These are phyloP conservation scores for Cataglyphis cursor DNA, from an alignment of 2,888 invertebrate genomes.

Conservation along the genomic window DNA sequence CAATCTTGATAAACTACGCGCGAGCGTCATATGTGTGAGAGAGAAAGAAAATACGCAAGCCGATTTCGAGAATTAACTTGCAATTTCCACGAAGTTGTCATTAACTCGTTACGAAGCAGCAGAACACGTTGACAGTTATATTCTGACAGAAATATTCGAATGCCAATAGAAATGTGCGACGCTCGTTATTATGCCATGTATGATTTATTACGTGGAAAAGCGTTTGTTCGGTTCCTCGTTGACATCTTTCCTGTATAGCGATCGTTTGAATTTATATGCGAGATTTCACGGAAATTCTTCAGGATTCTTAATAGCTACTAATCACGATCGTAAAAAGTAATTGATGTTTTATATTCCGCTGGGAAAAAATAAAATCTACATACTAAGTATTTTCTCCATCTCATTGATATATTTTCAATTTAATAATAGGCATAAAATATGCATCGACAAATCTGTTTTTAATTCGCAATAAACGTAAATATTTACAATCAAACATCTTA, in stretches of 20 bases:
- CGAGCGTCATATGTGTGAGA: neutral
- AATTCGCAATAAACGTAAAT: neutral
- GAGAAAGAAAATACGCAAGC: neutral
- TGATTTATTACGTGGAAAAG: constrained; percentile 20
- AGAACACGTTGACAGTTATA: constrained; percentile 50
- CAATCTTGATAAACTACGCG: constrained; percentile 25
- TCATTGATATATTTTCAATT: neutral
- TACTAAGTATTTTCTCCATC: neutral
- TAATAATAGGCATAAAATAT: neutral
- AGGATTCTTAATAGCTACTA: neutral
- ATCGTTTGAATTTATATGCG: constrained; percentile 23
- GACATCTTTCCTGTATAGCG: neutral
- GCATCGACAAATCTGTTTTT: neutral
- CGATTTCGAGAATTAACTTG: constrained; percentile 51
- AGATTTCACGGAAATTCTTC: neutral
- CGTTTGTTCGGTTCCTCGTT: neutral
- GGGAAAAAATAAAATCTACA: neutral
- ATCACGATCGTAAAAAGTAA: constrained; percentile 1
- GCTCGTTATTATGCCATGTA: constrained; percentile 30
- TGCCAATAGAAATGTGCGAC: constrained; percentile 17
- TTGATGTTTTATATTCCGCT: neutral
- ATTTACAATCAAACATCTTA: neutral
- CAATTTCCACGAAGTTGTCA: constrained; percentile 56
- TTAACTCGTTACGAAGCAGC: constrained; percentile 57
- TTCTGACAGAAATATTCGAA: constrained; percentile 52